These are phyloP conservation scores for Nothobranchius furzeri DNA, from an alignment of 2,113 vertebrate genomes.

Conservation along the genomic window DNA sequence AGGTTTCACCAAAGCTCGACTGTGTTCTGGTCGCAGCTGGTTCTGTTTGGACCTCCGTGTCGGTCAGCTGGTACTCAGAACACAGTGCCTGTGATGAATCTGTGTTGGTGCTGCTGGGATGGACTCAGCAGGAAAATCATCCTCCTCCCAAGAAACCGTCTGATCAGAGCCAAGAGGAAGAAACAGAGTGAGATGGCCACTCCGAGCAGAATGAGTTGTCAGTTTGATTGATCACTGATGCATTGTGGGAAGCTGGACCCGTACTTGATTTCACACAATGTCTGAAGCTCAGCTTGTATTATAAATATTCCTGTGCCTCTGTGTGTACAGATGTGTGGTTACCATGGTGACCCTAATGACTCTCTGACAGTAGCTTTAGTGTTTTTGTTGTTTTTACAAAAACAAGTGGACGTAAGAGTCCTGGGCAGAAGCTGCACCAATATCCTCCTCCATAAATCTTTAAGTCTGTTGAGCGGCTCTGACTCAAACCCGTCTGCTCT, in stretches of 20 bases:
- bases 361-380: conserved; percentile 28
- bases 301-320: too few relatives aligned
- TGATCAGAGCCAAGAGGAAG: conserved; percentile 2
- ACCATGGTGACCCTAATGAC: background rate
- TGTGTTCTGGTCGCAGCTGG: conserved; percentile 58
- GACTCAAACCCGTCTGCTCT: too few relatives aligned
- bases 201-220: conserved; percentile 22
- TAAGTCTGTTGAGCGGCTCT: background rate
- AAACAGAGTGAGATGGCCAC: conserved; percentile 18
- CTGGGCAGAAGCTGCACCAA: too few relatives aligned
- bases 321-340: too few relatives aligned
- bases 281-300: too few relatives aligned
- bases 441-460: too few relatives aligned
- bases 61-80: conserved; percentile 20
- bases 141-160: conserved; percentile 26
- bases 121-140: conserved; percentile 17
- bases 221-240: conserved; percentile 69
- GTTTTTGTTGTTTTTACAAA: too few relatives aligned
- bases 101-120: conserved; percentile 12
- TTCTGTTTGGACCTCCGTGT: conserved; percentile 13
- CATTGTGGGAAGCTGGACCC: conserved; percentile 29
- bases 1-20: conserved; percentile 10
- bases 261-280: background rate
- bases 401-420: too few relatives aligned
- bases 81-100: conserved; percentile 23